phyloP scores from a whole-genome alignment of 2,888 invertebrate species.

The Anodontia alba region DNA sequence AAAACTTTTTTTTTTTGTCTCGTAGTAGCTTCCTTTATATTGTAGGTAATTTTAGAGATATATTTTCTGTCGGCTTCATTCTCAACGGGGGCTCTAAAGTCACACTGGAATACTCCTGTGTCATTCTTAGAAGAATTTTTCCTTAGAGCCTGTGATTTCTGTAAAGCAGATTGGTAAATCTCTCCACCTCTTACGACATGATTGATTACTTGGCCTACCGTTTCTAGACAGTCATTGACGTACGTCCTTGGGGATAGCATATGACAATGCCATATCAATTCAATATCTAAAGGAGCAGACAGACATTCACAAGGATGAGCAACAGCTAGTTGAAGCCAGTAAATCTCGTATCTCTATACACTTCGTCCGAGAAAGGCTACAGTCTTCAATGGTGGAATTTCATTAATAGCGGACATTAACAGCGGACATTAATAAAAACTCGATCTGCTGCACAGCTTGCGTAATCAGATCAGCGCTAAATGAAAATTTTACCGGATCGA shows the following conservation, averaged over 20 bases:
- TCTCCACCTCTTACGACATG: conserved; percentile 80
- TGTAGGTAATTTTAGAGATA: conserved; percentile 76
- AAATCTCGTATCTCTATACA: conserved; percentile 84
- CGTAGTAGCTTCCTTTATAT: conserved; percentile 84
- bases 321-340: conserved; percentile 85
- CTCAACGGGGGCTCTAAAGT: conserved; percentile 29
- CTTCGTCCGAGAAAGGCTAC: conserved; percentile 78
- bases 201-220: conserved; percentile 80
- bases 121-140: conserved; percentile 58
- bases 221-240: conserved; percentile 71
- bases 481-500: background rate
- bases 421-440: too few species aligned
- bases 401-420: conserved; percentile 66
- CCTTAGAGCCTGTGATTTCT: conserved; percentile 70
- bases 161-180: conserved; percentile 61
- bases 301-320: conserved; percentile 74
- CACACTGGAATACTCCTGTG: conserved; percentile 68
- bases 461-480: conserved; percentile 31
- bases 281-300: conserved; percentile 86
- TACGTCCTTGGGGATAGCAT: conserved; percentile 82
- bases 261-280: conserved; percentile 86
- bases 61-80: conserved; percentile 24
- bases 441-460: conserved; percentile 58
- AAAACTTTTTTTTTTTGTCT: conserved; percentile 85
- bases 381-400: conserved; percentile 68